Percentiles rank a stretch among this genome's conserved stretches.
These are phyloP conservation scores for Choreutis nemorana DNA, from an alignment of 2,888 invertebrate genomes.

Conservation along the genomic window DNA sequence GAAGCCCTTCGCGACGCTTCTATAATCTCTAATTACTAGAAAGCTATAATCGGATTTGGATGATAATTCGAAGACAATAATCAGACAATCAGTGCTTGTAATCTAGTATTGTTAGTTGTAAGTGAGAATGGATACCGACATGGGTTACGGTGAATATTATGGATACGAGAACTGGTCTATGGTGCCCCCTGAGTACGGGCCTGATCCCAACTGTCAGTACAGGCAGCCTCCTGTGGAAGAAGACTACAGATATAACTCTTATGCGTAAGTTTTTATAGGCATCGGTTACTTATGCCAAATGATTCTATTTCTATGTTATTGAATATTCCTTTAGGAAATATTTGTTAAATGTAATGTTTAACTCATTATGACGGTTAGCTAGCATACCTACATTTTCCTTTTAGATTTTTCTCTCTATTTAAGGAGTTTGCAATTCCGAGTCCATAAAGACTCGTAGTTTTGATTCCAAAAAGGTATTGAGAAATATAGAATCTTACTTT, in stretches of 20 bases:
- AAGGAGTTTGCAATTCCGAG: no score
- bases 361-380: no score
- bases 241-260: constrained; percentile 71
- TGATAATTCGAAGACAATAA: constrained; percentile 23
- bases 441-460: no score
- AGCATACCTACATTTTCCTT: no score
- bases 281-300: constrained; percentile 3
- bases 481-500: no score
- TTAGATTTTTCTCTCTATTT: no score
- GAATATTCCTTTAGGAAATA: no score
- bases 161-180: constrained; percentile 74
- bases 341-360: no score
- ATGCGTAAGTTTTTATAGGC: constrained; percentile 64
- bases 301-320: constrained; percentile 2
- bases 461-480: no score
- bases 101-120: constrained; percentile 1
- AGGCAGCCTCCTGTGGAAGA: constrained; percentile 63
- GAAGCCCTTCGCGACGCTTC: constrained; percentile 21
- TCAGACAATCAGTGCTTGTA: constrained; percentile 12
- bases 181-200: constrained; percentile 75
- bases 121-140: constrained; percentile 65
- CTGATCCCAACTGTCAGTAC: constrained; percentile 45
- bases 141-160: constrained; percentile 65
- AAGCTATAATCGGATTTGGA: constrained; percentile 16
- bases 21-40: neutral